These are phyloP conservation scores for Cyanistes caeruleus DNA, from an alignment of 2,113 vertebrate species.

Conservation along the genomic window DNA sequence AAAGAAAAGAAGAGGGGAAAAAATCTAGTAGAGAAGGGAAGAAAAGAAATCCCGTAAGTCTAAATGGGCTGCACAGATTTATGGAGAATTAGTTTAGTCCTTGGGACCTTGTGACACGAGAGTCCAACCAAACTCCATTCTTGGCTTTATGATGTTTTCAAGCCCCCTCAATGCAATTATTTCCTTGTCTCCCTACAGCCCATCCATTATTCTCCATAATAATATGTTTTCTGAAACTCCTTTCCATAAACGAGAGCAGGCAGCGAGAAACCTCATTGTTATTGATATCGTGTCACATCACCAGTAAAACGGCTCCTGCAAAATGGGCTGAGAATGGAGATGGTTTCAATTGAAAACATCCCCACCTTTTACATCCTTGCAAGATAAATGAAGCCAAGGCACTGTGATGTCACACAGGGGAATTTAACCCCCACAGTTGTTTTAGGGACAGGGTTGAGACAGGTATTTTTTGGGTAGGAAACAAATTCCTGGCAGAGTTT, in stretches of 20 bases:
- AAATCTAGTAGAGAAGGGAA: neutral
- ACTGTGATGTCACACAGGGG: neutral
- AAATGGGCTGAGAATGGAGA: conserved; percentile 62
- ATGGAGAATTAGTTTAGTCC: conserved; percentile 64
- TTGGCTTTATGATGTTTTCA: conserved; percentile 67
- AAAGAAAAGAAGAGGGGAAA: neutral
- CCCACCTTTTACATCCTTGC: conserved; percentile 27
- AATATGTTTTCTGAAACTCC: conserved; percentile 73
- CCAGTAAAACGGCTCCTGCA: conserved; percentile 47
- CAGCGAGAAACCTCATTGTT: conserved; percentile 50
- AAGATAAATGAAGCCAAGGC: neutral
- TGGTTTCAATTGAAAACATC: conserved; percentile 23
- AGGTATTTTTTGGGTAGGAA: neutral
- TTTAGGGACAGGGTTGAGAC: neutral
- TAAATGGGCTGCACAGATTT: conserved; percentile 54
- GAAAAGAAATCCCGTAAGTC: conserved; percentile 27
- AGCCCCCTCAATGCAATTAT: conserved; percentile 71
- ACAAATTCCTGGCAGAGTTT: accelerated
- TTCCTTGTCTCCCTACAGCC: conserved; percentile 70
- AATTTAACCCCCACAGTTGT: neutral
- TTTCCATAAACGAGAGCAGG: conserved; percentile 68
- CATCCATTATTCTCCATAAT: conserved; percentile 75
- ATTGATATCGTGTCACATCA: conserved; percentile 62
- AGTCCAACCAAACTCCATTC: conserved; percentile 66
- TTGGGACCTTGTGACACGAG: conserved; percentile 45